Evolutionary conservation across 1,140 invertebrate species (phyloP).

Genomic region (Drosophila malerkotliana): DNA sequence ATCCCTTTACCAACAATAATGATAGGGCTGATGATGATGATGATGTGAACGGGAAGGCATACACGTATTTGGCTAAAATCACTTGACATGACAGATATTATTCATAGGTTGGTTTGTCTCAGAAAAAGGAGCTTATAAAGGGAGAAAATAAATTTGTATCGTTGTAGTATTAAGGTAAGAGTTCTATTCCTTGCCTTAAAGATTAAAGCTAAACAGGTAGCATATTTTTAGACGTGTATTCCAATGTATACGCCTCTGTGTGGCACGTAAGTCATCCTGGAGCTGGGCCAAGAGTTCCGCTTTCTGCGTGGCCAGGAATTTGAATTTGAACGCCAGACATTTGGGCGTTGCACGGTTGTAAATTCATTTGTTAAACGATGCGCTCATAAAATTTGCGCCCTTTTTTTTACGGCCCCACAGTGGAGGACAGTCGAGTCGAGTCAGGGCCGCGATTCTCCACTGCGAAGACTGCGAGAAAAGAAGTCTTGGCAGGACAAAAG

Average conservation of each 20-base stretch:
- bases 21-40: slow-evolving; percentile 17
- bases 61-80: slow-evolving; percentile 63
- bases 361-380: slow-evolving; percentile 84
- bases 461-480: slow-evolving; percentile 54
- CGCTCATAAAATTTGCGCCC: slow-evolving; percentile 83
- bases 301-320: slow-evolving; percentile 59
- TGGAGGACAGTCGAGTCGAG: slow-evolving; percentile 18
- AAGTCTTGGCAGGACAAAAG: slow-evolving; percentile 47
- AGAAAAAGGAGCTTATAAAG: background rate
- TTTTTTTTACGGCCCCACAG: slow-evolving; percentile 67
- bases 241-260: slow-evolving; percentile 66
- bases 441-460: background rate
- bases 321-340: slow-evolving; percentile 84
- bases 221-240: slow-evolving; percentile 2
- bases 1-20: slow-evolving; percentile 21
- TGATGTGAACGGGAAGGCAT: slow-evolving; percentile 5
- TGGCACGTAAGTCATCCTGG: slow-evolving; percentile 66
- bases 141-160: background rate
- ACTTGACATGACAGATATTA: slow-evolving; percentile 71
- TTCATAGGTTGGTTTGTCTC: slow-evolving; percentile 49
- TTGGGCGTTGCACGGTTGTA: slow-evolving; percentile 84
- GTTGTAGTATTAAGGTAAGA: too few species aligned
- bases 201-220: background rate
- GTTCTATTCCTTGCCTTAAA: background rate
- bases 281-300: slow-evolving; percentile 54